phyloP scores from a whole-genome alignment of 2,888 invertebrate genomes.

The Xestoiulus laeticollis region DNA sequence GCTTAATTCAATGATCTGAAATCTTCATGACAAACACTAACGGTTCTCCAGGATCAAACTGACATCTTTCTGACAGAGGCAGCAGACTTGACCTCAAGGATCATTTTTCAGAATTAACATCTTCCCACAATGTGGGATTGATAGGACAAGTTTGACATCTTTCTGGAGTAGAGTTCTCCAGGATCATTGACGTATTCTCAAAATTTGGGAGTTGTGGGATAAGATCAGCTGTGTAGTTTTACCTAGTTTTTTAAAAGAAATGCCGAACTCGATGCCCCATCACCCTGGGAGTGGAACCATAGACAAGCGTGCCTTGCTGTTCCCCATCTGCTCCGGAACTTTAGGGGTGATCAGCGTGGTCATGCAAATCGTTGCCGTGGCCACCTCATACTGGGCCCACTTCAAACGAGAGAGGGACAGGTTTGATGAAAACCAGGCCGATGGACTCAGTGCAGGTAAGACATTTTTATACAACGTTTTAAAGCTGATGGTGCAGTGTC shows the following conservation, averaged over 20 bases:
- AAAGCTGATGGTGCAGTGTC: background rate
- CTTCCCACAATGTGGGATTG: background rate
- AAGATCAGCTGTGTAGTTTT: background rate
- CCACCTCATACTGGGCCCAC: constrained; percentile 54
- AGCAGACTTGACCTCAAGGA: too few species aligned
- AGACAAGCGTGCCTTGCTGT: constrained; percentile 47
- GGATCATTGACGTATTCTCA: too few species aligned
- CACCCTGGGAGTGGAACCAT: background rate
- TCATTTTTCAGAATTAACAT: background rate
- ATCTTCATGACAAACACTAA: too few species aligned
- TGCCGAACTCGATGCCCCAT: background rate
- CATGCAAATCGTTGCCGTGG: constrained; percentile 52
- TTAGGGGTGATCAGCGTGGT: constrained; percentile 45
- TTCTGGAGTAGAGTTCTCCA: background rate
- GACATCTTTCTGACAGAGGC: too few species aligned
- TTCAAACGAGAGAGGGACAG: constrained; percentile 50
- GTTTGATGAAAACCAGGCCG: background rate
- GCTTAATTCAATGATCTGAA: too few species aligned
- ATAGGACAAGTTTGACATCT: background rate
- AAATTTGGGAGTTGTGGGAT: background rate
- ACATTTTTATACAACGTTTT: background rate
- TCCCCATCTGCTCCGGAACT: constrained; percentile 51
- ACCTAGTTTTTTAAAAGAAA: background rate
- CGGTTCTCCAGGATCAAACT: too few species aligned
- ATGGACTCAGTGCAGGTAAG: constrained; percentile 36